Percentiles rank a stretch among this genome's conserved stretches.
Evolutionary conservation across 2,797 vertebrate genomes (phyloP).

Genomic region (Spinibarbus caldwelli): DNA sequence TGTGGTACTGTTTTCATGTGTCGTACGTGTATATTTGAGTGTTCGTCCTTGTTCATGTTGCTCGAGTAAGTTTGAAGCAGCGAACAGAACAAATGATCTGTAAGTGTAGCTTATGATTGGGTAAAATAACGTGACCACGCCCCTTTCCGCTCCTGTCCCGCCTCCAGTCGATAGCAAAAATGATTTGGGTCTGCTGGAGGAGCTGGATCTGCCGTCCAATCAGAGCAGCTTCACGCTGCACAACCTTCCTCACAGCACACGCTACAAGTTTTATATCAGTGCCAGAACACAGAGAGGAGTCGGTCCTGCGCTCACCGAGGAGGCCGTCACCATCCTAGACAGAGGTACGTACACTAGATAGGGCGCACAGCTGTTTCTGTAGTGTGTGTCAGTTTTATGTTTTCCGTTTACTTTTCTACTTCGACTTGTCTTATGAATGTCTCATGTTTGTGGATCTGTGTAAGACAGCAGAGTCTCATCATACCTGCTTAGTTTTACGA

Average conservation of each 20-base stretch:
- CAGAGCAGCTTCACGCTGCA: constrained; percentile 89
- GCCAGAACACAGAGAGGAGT: constrained; percentile 87
- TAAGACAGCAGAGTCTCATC: background rate
- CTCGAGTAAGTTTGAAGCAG: background rate
- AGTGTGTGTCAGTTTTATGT: background rate
- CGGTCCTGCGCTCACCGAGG: constrained; percentile 88
- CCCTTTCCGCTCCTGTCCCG: constrained; percentile 43
- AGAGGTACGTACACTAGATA: constrained; percentile 84
- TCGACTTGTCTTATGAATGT: background rate
- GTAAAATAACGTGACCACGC: constrained; percentile 56
- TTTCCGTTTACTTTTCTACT: background rate
- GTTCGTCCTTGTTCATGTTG: background rate
- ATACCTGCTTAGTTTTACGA: background rate
- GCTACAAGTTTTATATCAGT: constrained; percentile 97
- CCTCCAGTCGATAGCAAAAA: constrained; percentile 92
- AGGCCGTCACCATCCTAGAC: constrained; percentile 88
- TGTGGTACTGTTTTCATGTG: background rate
- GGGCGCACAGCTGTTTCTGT: background rate
- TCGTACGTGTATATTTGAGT: background rate
- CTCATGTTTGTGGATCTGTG: background rate
- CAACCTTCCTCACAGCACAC: constrained; percentile 93
- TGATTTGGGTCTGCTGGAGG: constrained; percentile 88
- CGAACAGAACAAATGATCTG: background rate
- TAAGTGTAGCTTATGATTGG: constrained; percentile 60
- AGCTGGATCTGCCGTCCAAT: constrained; percentile 89